Evolutionary conservation across 2,797 vertebrate species (phyloP), one percentile per base, ranked within the genome.

Genomic region (Cryptoblepharus egeriae): DNA sequence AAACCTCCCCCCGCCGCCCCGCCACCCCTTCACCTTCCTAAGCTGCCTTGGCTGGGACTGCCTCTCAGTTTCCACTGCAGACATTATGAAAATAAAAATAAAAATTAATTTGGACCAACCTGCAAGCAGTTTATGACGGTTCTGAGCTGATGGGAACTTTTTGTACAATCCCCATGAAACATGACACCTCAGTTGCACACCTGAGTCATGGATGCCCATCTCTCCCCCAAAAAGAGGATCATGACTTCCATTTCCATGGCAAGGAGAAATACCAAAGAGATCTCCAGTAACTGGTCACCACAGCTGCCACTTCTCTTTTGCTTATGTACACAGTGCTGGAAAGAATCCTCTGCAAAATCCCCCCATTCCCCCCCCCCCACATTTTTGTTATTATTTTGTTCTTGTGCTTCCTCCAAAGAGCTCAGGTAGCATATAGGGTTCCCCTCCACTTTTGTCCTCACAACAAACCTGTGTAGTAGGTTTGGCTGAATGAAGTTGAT

Each of bases 81-180:
- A 83, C 72, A 32, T 3, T 12, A 75, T 61, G 86, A 89, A 87
- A 90, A 86, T 83, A 88, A 91, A 52, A 91, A 90, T 82, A 83
- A 30, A 71, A 91, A 90, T 82, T 61, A 69, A 90, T 87, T 80
- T 32, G 72, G 45, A 30, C 80, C 87, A 52, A 69, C 81, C 55
- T 0, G 4, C 74, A 42, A 35, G 83, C 52, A 9, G 4, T 68
- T 90, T 63, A 1, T 69, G 92, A 85, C 88, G 80, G 85, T 86
- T 79, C 83, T 78, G 77, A 85, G 77, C 85, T 78, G 77, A 57
- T 0, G 3, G 65, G 57, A 68, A 68, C 63, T 45, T 65, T n/a
- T 37, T 57, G 67, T 30, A 15, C 49, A 6, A 11, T 39, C 30
- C 16, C 69, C 1, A 28, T 6, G 37, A 77, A 63, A 45, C 2